Base-by-base conservation (phyloP, 2,888 invertebrate species). In the Pseudococcus viburni region DNA sequence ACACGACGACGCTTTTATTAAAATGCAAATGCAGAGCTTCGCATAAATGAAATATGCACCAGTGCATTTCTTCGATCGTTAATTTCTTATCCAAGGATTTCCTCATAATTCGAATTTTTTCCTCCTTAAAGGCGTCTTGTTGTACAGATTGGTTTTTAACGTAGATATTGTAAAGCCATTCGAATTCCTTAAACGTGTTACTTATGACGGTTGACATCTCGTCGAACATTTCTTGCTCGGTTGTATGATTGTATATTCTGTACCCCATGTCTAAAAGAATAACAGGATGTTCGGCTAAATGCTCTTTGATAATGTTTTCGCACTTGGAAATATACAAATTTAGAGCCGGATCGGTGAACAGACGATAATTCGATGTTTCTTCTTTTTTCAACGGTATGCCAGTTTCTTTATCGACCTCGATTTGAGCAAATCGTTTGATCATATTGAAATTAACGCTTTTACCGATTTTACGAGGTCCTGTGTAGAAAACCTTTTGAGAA, bases 361-460 rank as follows among this genome's bases (percentile, higher is more conserved):
- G 22, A 64, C 64, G 64, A 19, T 22, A 64, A 22, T 6, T 22
- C 22, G 64, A 64, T 1, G 64, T 22, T 64, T 64, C 64, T 6
- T 6, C 19, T 22, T 64, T 64, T 12, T 64, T 64, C 22, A 64
- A 64, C 7, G 64, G 22, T 5, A 64, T 22, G 19, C 64, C 64
- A 3, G 64, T 64, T 22, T 64, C 64, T 19, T 46, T 9, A 22
- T 84, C 51, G 9, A 84, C 84, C 17, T 84, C 84, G 84, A 84
- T 84, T 48, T 84, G 48, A 4, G 51, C 26, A 22, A 84, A 84
- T 46, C 84, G 17, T 22, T 48, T 84, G 17, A 84, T 9, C 84
- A 84, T 84, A 15, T 84, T 51, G 46, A 84, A 48, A 48, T 84
- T 84, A 15, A 84, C 48, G 22, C 46, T 84, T 84, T 84, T 84